Evolutionary conservation across 2,797 vertebrate genomes (phyloP), one percentile per base, ranked within the genome.

Genomic region (Hemitrygon akajei): DNA sequence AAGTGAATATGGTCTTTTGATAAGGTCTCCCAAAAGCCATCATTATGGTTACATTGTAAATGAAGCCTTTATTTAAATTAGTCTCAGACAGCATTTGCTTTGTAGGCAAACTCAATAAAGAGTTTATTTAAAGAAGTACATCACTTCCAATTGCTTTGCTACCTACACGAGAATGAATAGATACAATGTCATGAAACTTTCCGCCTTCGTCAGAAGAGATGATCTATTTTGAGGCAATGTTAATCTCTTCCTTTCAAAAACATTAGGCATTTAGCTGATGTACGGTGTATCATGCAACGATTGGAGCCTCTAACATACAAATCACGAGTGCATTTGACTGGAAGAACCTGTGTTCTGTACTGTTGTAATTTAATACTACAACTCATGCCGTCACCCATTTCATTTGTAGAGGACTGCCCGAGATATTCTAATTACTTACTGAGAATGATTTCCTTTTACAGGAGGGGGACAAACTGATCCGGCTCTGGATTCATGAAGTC

Each of bases 401-500:
- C 27, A 73, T 75, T 47, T 92, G 69, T 69, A 69, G 18, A 34
- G 2, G 63, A 87, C 18, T 14, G 27, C 47, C 22, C 84, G 10
- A 58, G 58, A 63, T 60, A 87, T 2, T 9, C n/a, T 30, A 76
- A 22, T 75, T 75, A 93, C 40, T 18, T 10, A 71, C 40, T 18
- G 16, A 76, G 40, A 76, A 93, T 93, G 30, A 71, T 94, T 95
- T 60, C 0, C 1, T 95, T 87, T 96, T 95, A 94, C 96, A 99
- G 98, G 97, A 98, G 79, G 96, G 96, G 94, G 97, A 98, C 95
- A 99, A 99, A 95, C 95, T 99, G 93, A 98, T 98, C 94, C 97
- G 98, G 77, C 97, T 99, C 94, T 99, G 98, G 98, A 97, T 99
- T 95, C 98, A 99, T 94, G 98, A 99, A 94, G 95, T 99, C 92